Conservation (phyloP, 2,113 vertebrate species). For the Tretioscincus oriximinensis region DNA sequence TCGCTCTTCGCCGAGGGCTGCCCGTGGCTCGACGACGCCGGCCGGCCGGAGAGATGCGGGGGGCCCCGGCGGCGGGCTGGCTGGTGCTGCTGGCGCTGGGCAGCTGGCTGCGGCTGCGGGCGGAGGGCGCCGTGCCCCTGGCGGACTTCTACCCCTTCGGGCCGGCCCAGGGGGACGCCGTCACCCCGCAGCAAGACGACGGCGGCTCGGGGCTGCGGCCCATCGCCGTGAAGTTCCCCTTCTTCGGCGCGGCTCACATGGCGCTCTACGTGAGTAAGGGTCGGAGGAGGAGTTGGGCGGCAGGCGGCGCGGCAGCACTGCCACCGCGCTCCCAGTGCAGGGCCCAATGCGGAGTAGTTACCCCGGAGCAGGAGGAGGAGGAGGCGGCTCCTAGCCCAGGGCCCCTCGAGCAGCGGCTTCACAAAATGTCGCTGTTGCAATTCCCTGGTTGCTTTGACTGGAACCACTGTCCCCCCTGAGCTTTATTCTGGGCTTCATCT, state of each 20-base stretch:
- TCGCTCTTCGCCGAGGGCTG: neutral
- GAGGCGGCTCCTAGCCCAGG: neutral
- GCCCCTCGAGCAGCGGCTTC: neutral
- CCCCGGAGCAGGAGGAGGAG: too few species aligned
- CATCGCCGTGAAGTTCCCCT: conserved; percentile 88
- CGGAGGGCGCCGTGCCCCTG: conserved; percentile 76
- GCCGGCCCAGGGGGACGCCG: conserved; percentile 70
- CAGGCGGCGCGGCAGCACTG: neutral
- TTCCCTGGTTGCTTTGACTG: too few species aligned
- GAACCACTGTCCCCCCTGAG: too few species aligned
- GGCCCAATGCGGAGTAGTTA: neutral
- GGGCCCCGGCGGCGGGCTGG: conserved; percentile 56
- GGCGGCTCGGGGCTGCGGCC: conserved; percentile 91
- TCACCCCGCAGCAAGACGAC: conserved; percentile 89
- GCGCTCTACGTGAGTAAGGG: conserved; percentile 93
- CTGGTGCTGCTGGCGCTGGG: conserved; percentile 65
- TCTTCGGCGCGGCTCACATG: conserved; percentile 90
- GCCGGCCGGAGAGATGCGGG: conserved; percentile 61
- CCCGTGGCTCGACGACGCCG: neutral
- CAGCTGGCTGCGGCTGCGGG: conserved; percentile 58
- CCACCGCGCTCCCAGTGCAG: neutral
- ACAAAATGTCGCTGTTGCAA: neutral
- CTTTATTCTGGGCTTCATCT: too few species aligned
- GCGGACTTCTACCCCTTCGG: conserved; percentile 93
- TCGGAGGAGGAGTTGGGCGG: neutral